These are phyloP conservation scores for Anastrepha obliqua DNA, from an alignment of 1,140 invertebrate genomes.

Conservation along the genomic window DNA sequence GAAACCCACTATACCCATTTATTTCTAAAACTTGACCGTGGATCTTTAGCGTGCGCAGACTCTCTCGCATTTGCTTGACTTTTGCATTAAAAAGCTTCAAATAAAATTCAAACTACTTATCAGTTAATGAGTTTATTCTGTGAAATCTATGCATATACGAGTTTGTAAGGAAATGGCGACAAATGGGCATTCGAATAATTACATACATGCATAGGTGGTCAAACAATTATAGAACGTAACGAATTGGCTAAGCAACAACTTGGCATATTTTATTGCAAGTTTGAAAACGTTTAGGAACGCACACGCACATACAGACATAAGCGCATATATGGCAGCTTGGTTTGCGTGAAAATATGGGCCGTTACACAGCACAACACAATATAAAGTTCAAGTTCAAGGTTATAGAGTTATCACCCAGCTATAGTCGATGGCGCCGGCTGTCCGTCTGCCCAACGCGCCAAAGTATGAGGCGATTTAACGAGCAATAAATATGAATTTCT, in stretches of 20 bases:
- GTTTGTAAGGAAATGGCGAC: not conserved
- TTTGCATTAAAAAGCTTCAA: not conserved
- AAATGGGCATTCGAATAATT: not conserved
- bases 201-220: not conserved
- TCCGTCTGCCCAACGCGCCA: not conserved
- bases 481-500: not conserved
- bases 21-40: too few species aligned
- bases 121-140: not conserved
- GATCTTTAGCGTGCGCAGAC: too few species aligned
- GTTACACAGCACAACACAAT: not conserved
- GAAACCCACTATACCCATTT: not conserved
- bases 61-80: too few species aligned
- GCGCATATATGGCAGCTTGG: not conserved
- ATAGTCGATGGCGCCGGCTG: not conserved
- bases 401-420: conserved; percentile 10
- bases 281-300: too few species aligned
- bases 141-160: not conserved
- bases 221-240: not conserved
- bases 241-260: not conserved
- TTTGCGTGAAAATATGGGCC: not conserved
- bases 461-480: conserved; percentile 23
- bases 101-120: not conserved
- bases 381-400: conserved; percentile 45
- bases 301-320: not conserved
- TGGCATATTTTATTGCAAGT: not conserved